Conservation (phyloP, 2,113 vertebrate genomes). For the Turdus rufiventris region DNA sequence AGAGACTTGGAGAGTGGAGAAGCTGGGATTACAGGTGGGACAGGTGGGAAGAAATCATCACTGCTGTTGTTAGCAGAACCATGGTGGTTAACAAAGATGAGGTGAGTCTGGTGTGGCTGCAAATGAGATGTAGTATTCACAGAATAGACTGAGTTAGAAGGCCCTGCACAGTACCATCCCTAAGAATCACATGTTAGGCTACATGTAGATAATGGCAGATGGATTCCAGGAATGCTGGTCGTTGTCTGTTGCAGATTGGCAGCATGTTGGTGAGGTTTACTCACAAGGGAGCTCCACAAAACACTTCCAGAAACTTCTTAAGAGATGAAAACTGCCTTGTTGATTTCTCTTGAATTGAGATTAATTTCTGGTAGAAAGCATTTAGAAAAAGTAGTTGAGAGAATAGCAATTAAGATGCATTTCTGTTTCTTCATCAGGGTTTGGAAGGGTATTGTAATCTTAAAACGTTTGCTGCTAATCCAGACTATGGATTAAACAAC, state of each 20-base stretch:
- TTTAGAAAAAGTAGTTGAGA: neutral
- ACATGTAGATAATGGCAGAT: rapidly evolving
- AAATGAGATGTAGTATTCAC: neutral
- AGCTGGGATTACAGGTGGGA: neutral
- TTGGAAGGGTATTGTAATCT: neutral
- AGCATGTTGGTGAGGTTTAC: neutral
- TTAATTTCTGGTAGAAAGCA: neutral
- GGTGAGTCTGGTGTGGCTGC: neutral
- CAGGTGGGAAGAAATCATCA: neutral
- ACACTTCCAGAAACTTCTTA: neutral
- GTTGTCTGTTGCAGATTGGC: neutral
- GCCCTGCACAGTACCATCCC: neutral
- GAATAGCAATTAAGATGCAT: neutral
- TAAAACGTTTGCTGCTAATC: neutral
- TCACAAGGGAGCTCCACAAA: neutral
- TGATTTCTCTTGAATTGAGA: neutral
- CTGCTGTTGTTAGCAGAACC: neutral
- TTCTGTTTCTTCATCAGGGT: neutral
- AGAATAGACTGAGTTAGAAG: neutral
- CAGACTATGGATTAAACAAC: no score
- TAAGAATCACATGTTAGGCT: rapidly evolving
- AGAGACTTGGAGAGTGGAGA: neutral
- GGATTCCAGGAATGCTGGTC: neutral
- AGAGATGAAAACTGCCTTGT: neutral
- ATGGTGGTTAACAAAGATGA: rapidly evolving